phyloP scores from a whole-genome alignment of 2,113 vertebrate genomes.

The Archilochus colubris region DNA sequence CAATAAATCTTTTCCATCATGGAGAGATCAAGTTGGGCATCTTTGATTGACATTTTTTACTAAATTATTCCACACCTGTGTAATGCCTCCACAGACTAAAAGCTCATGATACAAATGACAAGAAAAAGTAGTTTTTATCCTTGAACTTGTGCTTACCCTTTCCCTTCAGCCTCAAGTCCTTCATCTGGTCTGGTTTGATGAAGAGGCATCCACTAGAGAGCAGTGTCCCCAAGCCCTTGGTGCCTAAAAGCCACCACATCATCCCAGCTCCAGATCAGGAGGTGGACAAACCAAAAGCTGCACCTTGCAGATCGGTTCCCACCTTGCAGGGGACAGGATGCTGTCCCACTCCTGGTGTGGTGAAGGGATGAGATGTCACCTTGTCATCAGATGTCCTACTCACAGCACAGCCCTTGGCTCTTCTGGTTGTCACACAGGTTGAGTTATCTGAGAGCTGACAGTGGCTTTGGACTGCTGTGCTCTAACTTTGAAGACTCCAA shows the following conservation, averaged over 20 bases:
- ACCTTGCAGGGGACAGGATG: accelerated
- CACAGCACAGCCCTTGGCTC: background rate
- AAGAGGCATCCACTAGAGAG: background rate
- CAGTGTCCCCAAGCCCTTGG: background rate
- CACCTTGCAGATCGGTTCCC: background rate
- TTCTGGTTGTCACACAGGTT: background rate
- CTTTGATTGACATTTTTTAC: background rate
- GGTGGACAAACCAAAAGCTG: background rate
- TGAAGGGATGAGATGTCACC: background rate
- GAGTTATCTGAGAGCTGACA: background rate
- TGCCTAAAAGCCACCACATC: background rate
- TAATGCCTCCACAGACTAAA: background rate
- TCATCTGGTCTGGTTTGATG: accelerated
- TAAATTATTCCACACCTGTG: background rate
- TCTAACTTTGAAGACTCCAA: background rate
- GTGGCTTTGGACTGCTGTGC: background rate
- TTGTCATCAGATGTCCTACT: background rate
- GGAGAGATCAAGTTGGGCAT: background rate
- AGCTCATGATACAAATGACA: background rate
- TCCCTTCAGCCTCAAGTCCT: background rate
- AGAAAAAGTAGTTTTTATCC: background rate
- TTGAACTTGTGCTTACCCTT: background rate
- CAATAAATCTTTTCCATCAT: background rate
- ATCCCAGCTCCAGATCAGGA: background rate
- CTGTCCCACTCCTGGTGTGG: background rate